phyloP scores from a whole-genome alignment of 2,113 vertebrate species.

The Stomatorhinus ivindoensis region DNA sequence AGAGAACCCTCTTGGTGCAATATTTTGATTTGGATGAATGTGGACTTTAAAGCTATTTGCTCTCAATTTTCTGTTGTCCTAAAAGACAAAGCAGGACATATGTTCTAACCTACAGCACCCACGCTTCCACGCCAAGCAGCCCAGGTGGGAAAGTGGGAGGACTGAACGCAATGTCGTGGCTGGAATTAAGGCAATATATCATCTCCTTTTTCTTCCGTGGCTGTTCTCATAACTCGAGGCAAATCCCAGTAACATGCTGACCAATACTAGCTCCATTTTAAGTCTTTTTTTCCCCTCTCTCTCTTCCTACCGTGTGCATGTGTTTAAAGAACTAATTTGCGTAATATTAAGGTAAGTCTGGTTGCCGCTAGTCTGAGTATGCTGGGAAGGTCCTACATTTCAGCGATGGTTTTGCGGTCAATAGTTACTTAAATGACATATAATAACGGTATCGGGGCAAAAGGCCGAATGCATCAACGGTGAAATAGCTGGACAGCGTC shows the following conservation, averaged over 20 bases:
- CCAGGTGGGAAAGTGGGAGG: constrained; percentile 36
- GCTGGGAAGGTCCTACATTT: neutral
- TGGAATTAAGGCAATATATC: constrained; percentile 72
- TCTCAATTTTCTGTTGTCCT: constrained; percentile 38
- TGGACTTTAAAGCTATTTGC: constrained; percentile 52
- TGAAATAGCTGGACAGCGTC: neutral
- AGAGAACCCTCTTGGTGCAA: neutral
- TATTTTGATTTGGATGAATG: neutral
- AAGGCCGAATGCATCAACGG: neutral
- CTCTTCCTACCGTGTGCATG: neutral
- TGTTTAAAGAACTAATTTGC: neutral
- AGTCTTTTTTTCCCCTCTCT: constrained; percentile 24
- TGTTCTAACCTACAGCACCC: constrained; percentile 28
- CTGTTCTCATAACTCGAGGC: constrained; percentile 28
- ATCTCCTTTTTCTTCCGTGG: constrained; percentile 36
- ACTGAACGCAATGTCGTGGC: constrained; percentile 63
- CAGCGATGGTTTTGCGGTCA: neutral
- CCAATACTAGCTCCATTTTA: constrained; percentile 28
- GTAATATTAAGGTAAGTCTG: neutral
- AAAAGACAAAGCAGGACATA: constrained; percentile 39
- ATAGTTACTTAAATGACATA: neutral
- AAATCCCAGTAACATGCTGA: constrained; percentile 23
- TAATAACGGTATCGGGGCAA: neutral
- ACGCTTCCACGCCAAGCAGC: constrained; percentile 17
- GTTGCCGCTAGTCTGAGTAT: neutral